Percentiles rank a stretch among this genome's conserved stretches.
Conservation (phyloP, 1,140 invertebrate species). For the Drosophila kepulauana region DNA sequence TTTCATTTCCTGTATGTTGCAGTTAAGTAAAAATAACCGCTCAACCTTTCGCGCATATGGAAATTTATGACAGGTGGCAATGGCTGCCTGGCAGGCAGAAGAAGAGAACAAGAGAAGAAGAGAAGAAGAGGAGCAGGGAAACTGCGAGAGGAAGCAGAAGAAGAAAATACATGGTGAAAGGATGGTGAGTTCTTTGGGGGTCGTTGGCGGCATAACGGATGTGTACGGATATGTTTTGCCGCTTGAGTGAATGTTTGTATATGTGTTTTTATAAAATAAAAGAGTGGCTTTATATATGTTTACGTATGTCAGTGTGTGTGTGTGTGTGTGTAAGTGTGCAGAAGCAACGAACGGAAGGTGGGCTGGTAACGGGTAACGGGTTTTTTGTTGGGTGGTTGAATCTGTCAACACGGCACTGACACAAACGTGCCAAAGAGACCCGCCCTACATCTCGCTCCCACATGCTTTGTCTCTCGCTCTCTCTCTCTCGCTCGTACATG, state of each 20-base stretch:
- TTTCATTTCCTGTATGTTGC: slow-evolving; percentile 28
- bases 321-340: slow-evolving; percentile 20
- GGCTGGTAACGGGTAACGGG: slow-evolving; percentile 50
- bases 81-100: slow-evolving; percentile 49
- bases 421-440: slow-evolving; percentile 51
- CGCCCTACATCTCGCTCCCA: slow-evolving; percentile 15
- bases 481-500: slow-evolving; percentile 11
- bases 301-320: slow-evolving; percentile 12
- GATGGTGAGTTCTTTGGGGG: slow-evolving; percentile 30
- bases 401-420: slow-evolving; percentile 74
- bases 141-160: not conserved
- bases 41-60: slow-evolving; percentile 70
- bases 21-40: slow-evolving; percentile 45
- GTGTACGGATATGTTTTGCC: slow-evolving; percentile 81
- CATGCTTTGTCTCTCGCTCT: not conserved
- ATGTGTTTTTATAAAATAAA: slow-evolving; percentile 74
- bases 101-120: not conserved
- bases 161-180: slow-evolving; percentile 6
- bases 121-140: not conserved
- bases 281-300: slow-evolving; percentile 73
- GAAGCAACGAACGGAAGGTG: slow-evolving; percentile 28
- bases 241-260: slow-evolving; percentile 75
- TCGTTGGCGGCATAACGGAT: slow-evolving; percentile 61
- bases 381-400: slow-evolving; percentile 77
- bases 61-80: slow-evolving; percentile 82